Base-by-base conservation (phyloP, 2,888 invertebrate species). In the Ormia ochracea region DNA sequence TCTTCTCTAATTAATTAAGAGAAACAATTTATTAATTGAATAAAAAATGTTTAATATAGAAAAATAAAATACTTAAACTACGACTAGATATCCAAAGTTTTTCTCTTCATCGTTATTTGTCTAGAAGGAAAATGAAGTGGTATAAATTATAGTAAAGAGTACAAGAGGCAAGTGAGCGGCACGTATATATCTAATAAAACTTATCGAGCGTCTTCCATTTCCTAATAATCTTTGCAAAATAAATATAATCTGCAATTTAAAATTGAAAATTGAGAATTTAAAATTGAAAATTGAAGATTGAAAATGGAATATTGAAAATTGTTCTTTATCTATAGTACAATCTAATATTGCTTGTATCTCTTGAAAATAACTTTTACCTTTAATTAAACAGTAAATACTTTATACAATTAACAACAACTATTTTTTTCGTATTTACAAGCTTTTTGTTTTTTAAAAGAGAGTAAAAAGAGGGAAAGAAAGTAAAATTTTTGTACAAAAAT, bases 301-400 rank as follows among this genome's bases (percentile, higher is more conserved):
- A 43, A 17, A 43, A 43, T 14, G 10, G 9, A 33, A 3, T 33
- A 36, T 10, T 38, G n/a, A 17, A 41, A 41, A 17, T 41, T 41
- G 26, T 41, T n/a, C n/a, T 38, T 65, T 54, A 56, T 4, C 48
- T 73, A n/a, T n/a, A n/a, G n/a, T n/a, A 68, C 43, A 54, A 36
- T 58, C 72, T 80, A 80, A 58, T 80, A 80, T 80, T 80, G 80
- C 80, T 80, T 77, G 72, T 17, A 73, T 68, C 48, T 54, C 14
- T n/a, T n/a, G 72, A 45, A 79, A 31, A 45, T 26, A 17, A 33
- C 31, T 1, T n/a, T n/a, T 12, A 33, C 31, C 19, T 63, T 52
- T 38, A 50, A 1, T 50, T 58, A 28, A 31, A 31, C 5, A 31
- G 10, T 69, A 7, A 38, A 5, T 36, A 43, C 26, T 66, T 68